A percentile compares a stretch with the other conserved stretches of the same genome.
These are phyloP conservation scores for Abrostola triplasia DNA, from an alignment of 2,888 invertebrate species.

Conservation along the genomic window DNA sequence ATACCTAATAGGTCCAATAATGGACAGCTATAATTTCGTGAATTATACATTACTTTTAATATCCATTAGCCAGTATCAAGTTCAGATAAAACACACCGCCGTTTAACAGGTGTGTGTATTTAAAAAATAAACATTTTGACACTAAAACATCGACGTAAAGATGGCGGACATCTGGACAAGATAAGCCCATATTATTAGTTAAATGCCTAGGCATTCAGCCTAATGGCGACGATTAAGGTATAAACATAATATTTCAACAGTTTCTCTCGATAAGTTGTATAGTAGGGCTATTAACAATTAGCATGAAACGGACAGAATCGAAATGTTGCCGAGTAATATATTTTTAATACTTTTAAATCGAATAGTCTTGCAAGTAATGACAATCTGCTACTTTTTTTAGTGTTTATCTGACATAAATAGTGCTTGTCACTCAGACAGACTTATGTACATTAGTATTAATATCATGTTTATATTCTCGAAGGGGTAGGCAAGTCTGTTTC, in stretches of 20 bases:
- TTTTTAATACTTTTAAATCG: not conserved
- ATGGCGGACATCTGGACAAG: conserved; percentile 41
- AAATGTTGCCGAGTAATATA: conserved; percentile 8
- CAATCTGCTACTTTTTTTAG: too few species aligned
- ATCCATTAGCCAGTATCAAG: conserved; percentile 31
- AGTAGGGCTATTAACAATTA: conserved; percentile 31
- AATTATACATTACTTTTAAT: conserved; percentile 28
- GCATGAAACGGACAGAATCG: conserved; percentile 11
- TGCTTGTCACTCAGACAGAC: too few species aligned
- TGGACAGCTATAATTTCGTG: conserved; percentile 14
- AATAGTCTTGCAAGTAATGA: not conserved
- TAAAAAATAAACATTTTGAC: conserved; percentile 46
- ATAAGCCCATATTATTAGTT: conserved; percentile 46
- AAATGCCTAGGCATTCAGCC: conserved; percentile 48
- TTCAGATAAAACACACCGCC: conserved; percentile 30
- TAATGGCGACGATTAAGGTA: conserved; percentile 43
- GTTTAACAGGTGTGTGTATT: conserved; percentile 44
- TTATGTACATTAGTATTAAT: too few species aligned
- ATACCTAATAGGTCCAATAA: not conserved
- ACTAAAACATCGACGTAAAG: conserved; percentile 32
- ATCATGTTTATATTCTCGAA: too few species aligned
- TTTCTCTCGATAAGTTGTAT: conserved; percentile 29
- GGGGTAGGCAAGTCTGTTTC: too few species aligned
- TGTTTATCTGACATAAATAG: too few species aligned
- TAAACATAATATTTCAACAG: conserved; percentile 39